Evolutionary conservation across 2,113 vertebrate species (phyloP).

Genomic region (Laticauda colubrina): DNA sequence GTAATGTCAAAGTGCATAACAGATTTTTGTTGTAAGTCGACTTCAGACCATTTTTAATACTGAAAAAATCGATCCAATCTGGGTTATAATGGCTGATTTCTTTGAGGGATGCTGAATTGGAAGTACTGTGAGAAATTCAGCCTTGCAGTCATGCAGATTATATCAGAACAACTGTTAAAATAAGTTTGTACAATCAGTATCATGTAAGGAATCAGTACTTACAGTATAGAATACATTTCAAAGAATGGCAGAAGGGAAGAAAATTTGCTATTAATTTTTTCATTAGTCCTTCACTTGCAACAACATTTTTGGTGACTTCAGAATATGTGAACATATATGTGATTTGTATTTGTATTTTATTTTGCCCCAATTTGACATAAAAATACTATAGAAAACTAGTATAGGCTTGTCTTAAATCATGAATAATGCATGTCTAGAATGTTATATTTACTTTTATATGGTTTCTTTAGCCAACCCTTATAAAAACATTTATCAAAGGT

Average conservation of each 20-base stretch:
- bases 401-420: not conserved
- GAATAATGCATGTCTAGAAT: not conserved
- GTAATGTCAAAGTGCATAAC: not conserved
- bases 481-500: slow-evolving; percentile 20
- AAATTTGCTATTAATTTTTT: not conserved
- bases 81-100: not conserved
- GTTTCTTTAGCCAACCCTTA: not conserved
- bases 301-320: not conserved
- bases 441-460: not conserved
- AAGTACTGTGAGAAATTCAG: not conserved
- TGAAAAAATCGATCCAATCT: not conserved
- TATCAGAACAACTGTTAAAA: not conserved
- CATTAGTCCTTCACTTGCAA: not conserved
- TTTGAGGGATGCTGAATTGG: not conserved
- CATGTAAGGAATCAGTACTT: not conserved
- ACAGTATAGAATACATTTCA: not conserved
- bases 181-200: not conserved
- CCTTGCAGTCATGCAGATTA: not conserved
- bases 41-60: not conserved
- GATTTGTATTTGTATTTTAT: not conserved
- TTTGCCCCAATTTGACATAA: not conserved
- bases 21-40: not conserved
- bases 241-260: not conserved
- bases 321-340: not conserved
- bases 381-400: not conserved